Percentiles rank a stretch among this genome's conserved stretches.
phyloP scores from a whole-genome alignment of 2,113 vertebrate species.

The Rhabdornis inornatus region DNA sequence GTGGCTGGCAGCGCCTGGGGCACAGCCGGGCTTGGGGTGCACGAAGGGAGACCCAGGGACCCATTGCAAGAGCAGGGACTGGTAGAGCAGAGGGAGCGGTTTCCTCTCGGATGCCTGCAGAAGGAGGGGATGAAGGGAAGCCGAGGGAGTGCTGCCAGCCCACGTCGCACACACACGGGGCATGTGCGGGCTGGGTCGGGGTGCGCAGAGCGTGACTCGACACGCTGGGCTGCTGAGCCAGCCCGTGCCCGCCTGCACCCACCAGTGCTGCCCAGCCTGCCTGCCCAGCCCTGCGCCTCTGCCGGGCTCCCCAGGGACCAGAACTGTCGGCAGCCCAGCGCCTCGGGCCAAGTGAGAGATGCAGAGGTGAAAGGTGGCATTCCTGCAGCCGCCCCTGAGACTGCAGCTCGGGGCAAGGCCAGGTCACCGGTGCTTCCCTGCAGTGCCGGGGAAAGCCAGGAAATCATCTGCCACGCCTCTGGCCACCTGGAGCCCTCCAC shows the following conservation, averaged over 20 bases:
- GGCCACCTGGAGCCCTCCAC: accelerated
- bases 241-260: background rate
- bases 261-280: background rate
- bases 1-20: background rate
- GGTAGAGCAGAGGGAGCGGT: background rate
- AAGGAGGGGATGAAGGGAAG: background rate
- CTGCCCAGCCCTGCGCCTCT: accelerated
- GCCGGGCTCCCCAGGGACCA: accelerated
- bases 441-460: accelerated
- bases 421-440: background rate
- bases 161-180: background rate
- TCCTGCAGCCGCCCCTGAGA: background rate
- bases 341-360: background rate
- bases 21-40: background rate
- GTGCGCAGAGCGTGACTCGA: background rate
- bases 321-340: accelerated
- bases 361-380: background rate
- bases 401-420: background rate
- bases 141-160: background rate
- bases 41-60: background rate
- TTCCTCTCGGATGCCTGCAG: background rate
- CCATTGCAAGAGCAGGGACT: accelerated
- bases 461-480: background rate
- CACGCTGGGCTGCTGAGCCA: background rate
- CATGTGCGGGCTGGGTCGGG: background rate